These are phyloP conservation scores for Montipora capitata DNA, from an alignment of 92 coral and sea anemone species.

Conservation along the genomic window DNA sequence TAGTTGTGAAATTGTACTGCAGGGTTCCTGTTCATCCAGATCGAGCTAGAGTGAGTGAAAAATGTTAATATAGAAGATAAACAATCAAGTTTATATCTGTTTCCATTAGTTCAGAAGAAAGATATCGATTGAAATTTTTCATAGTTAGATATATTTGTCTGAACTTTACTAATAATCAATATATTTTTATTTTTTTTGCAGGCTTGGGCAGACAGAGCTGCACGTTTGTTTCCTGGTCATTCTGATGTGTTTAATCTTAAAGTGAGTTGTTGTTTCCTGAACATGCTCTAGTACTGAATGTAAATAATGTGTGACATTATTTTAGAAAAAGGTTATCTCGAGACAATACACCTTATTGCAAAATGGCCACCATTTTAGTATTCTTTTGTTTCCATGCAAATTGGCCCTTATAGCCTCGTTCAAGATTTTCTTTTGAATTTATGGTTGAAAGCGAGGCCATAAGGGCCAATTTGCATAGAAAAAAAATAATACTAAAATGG, in stretches of 20 bases:
- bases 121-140: background rate
- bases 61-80: no score
- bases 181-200: constrained; percentile 6
- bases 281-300: no score
- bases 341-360: no score
- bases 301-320: background rate
- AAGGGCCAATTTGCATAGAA: no score
- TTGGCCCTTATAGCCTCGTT: no score
- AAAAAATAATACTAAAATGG: no score
- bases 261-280: constrained; percentile 48
- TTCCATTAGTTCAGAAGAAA: no score
- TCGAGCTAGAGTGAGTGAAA: constrained; percentile 86
- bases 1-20: constrained; percentile 95
- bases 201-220: constrained; percentile 99
- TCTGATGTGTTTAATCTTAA: constrained; percentile 90
- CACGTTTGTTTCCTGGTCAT: constrained; percentile 94
- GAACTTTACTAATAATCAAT: background rate
- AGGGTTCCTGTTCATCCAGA: constrained; percentile 91
- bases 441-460: no score
- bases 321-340: background rate
- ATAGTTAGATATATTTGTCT: background rate
- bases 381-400: no score
- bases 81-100: no score
- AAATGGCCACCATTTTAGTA: no score
- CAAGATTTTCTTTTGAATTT: no score